Evolutionary conservation across 1,140 invertebrate genomes (phyloP), one percentile per base, ranked within the genome.

Genomic region (Lysiphlebus fabarum): DNA sequence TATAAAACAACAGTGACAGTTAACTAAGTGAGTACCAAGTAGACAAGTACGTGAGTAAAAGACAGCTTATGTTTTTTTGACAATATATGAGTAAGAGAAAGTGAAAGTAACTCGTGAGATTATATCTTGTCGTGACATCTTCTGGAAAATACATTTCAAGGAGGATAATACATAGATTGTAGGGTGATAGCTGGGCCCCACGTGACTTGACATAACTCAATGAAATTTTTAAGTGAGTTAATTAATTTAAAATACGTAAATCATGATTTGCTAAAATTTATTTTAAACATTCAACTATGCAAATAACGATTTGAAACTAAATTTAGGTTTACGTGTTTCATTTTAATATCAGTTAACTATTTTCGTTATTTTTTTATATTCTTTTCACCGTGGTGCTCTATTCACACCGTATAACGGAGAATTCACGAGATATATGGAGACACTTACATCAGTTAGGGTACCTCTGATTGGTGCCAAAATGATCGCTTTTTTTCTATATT

Each of bases 171-270:
- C 58, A 59, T 54, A 59, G 58, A 59, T 59, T 59, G 54, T 43
- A 54, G 58, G 36, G 14, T 59, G 41, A 33, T 17, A 8, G 26
- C 4, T 7, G 17, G 45, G 6, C 6, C 11, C 12, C 43, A 54
- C 58, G 58, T 59, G 58, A 59, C 58, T 59, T 59, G 51, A 59
- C 51, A 59, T 59, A 59, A 59, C 44, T 59, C 58, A 59, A 59
- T 59, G 44, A 48, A 54, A 59, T 51, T 51, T 48, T 37, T 11
- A 36, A 59, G 58, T 51, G 44, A 59, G 58, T 59, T 59, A 59
- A 59, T 59, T 54, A 54, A 53, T 48, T 59, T 44, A 38, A 34
- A 53, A 37, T 37, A 34, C 8, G 38, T 26, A 33, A 26, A 10
- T 40, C 33, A 34, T 49, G 33, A 34, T n/a, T 34, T 50, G 17